Conservation (phyloP, 64 coral and sea anemone genomes). For the Dendronephthya gigantea region DNA sequence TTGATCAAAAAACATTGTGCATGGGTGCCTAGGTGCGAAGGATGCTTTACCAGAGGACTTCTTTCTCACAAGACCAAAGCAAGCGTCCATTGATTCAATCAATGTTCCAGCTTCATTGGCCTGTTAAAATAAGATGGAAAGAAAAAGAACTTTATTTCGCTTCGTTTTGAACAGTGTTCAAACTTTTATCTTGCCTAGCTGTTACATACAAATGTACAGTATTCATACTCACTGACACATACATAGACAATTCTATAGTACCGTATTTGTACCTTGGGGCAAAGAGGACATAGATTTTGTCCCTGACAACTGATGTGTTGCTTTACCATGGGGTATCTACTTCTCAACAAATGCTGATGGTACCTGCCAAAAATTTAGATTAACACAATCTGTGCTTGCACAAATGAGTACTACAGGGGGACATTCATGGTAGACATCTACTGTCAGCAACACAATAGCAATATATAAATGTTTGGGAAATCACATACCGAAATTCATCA, state of each 20-base stretch:
- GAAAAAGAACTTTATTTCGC: background rate
- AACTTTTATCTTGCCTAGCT: no score
- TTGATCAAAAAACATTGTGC: background rate
- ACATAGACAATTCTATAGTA: background rate
- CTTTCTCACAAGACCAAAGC: background rate
- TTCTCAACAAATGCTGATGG: background rate
- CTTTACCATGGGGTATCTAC: background rate
- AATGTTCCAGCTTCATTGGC: background rate
- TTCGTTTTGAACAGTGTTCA: background rate
- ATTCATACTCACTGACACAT: background rate
- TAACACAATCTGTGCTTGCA: no score
- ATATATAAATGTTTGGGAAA: no score
- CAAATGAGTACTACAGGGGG: no score
- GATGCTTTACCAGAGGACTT: background rate
- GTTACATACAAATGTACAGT: background rate
- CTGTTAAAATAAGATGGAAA: background rate
- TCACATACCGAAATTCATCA: constrained; percentile 12
- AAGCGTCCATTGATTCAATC: constrained; percentile 1
- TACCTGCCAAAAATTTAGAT: background rate
- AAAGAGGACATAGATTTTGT: background rate
- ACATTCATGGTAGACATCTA: no score
- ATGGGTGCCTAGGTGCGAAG: background rate
- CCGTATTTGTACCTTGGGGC: background rate
- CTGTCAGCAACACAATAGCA: no score
- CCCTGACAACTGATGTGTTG: background rate